Conservation (phyloP, 2,797 vertebrate species). For the Esox lucius region DNA sequence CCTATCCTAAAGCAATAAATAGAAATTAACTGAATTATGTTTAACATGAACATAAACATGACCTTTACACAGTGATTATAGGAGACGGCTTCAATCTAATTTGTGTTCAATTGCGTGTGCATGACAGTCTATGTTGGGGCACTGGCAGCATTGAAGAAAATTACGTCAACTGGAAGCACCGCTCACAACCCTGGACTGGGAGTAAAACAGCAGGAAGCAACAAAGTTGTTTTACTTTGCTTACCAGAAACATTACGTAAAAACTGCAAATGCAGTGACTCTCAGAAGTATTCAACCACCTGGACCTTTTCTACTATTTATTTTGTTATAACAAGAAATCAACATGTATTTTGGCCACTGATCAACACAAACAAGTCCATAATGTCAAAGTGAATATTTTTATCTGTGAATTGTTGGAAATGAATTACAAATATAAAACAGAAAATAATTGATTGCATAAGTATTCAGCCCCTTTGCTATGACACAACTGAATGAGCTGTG, state of each 20-base stretch:
- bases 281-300: too few relatives aligned
- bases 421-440: too few relatives aligned
- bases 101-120: conserved; percentile 4
- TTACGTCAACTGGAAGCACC: conserved; percentile 42
- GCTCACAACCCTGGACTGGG: conserved; percentile 5
- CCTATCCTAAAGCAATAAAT: conserved; percentile 11
- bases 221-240: conserved; percentile 24
- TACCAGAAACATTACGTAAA: conserved; percentile 26
- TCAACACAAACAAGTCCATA: too few relatives aligned
- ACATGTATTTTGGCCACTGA: too few relatives aligned
- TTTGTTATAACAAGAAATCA: too few relatives aligned
- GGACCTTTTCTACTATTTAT: too few relatives aligned
- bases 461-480: too few relatives aligned
- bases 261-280: conserved; percentile 22
- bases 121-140: conserved; percentile 7
- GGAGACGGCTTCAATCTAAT: conserved; percentile 10
- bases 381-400: too few relatives aligned
- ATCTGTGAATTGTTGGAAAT: too few relatives aligned
- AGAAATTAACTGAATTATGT: conserved; percentile 4
- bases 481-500: too few relatives aligned
- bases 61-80: conserved; percentile 26
- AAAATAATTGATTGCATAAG: too few relatives aligned
- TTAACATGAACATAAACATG: not conserved
- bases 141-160: conserved; percentile 34
- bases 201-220: not conserved